Evolutionary conservation across 2,113 vertebrate genomes (phyloP), one percentile per base, ranked within the genome.

Genomic region (Anser cygnoides): DNA sequence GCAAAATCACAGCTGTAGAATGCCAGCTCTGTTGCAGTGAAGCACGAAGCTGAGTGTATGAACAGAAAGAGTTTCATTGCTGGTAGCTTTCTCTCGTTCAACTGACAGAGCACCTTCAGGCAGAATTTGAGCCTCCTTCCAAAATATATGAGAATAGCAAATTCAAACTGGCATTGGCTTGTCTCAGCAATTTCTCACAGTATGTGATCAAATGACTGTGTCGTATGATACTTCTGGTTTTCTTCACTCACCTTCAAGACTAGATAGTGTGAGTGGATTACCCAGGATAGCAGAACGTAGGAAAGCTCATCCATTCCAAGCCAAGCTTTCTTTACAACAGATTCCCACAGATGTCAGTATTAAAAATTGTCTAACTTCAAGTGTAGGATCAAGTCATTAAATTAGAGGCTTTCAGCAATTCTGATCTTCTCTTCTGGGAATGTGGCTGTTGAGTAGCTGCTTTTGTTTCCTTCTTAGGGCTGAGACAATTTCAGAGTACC

Each of bases 1-100:
- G 67, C 94, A 89, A 94, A 62, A 87, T 10, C 31, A 21, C 84
- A 81, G 68, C 37, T 77, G 37, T 3, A 28, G 41, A 70, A 83
- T 87, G 87, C 92, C 94, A 96, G 54, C 37, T 91, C 26, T 68
- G 50, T 18, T 88, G 68, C 62, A 83, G 80, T 22, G 25, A 83
- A 83, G 46, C 39, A 43, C 76, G 74, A 84, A 95, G 70, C 49
- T 94, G 59, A 93, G 33, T 20, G 3, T 70, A 84, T 65, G 65
- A 84, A 43, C 13, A 77, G 90, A 74, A 86, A 23, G 39, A 35
- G 9, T 50, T 67, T 41, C 4, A 46, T 6, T 13, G 39, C 46
- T 78, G 11, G 28, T 78, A 79, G 59, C 12, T 41, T 63, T 41
- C 35, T 43, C 65, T 77, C 23, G n/a, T 67, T 77, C 67, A 26